phyloP scores from a whole-genome alignment of 2,113 vertebrate species.

The Limanda limanda region DNA sequence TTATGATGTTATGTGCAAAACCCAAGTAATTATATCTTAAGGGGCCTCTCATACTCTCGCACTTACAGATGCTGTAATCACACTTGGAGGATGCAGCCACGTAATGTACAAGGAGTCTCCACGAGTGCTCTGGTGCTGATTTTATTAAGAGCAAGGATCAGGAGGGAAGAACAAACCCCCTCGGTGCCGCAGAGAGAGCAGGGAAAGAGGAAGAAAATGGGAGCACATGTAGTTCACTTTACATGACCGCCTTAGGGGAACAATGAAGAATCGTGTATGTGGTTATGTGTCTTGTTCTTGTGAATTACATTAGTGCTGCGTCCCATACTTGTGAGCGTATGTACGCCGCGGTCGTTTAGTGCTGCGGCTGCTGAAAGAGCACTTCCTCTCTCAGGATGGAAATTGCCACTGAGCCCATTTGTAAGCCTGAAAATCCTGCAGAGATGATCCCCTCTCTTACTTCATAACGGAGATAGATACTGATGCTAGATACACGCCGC shows the following conservation, averaged over 20 bases:
- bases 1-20: not conserved
- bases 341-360: slow-evolving; percentile 14
- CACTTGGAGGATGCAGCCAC: not conserved
- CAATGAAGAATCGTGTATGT: slow-evolving; percentile 26
- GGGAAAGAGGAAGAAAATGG: slow-evolving; percentile 6
- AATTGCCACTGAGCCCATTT: slow-evolving; percentile 4
- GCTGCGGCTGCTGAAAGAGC: slow-evolving; percentile 28
- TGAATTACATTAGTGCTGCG: not conserved
- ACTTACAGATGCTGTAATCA: not conserved
- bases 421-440: slow-evolving; percentile 26
- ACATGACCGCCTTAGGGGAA: slow-evolving; percentile 12
- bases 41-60: not conserved
- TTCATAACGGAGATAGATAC: slow-evolving; percentile 14
- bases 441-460: not conserved
- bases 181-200: not conserved
- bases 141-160: slow-evolving; percentile 44
- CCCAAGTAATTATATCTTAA: not conserved
- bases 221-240: not conserved
- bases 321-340: no score
- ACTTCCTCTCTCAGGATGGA: slow-evolving; percentile 25
- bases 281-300: slow-evolving; percentile 47
- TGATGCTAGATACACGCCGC: not conserved
- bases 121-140: not conserved
- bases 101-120: slow-evolving; percentile 5
- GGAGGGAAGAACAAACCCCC: not conserved